Percentiles rank a stretch among this genome's conserved stretches.
Evolutionary conservation across 2,797 vertebrate genomes (phyloP).

Genomic region (Discoglossus pictus): DNA sequence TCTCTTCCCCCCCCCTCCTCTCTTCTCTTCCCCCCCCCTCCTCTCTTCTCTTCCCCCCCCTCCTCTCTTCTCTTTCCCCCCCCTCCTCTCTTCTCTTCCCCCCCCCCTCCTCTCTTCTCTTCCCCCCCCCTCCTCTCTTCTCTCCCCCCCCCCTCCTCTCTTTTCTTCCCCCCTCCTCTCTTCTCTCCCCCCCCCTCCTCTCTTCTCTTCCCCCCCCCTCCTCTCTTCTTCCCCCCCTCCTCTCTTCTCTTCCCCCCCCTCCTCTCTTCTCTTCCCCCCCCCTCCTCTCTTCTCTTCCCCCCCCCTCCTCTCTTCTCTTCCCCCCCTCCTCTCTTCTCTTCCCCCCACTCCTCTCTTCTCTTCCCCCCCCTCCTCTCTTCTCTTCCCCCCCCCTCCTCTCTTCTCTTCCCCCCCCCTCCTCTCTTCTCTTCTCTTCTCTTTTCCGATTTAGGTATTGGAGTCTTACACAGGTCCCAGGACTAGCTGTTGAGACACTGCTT

Average conservation of each 20-base stretch:
- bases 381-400: too few relatives aligned
- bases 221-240: constrained; percentile 34
- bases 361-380: neutral
- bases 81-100: too few relatives aligned
- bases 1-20: too few relatives aligned
- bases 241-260: constrained; percentile 1
- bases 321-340: neutral
- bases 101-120: too few relatives aligned
- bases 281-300: constrained; percentile 51
- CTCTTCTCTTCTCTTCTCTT: too few relatives aligned
- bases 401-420: too few relatives aligned
- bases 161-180: constrained; percentile 50
- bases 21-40: too few relatives aligned
- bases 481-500: too few relatives aligned
- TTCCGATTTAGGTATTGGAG: too few relatives aligned
- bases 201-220: constrained; percentile 54
- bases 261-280: constrained; percentile 33
- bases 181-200: constrained; percentile 55
- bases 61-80: too few relatives aligned
- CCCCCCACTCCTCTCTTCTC: neutral
- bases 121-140: neutral
- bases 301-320: constrained; percentile 36
- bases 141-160: constrained; percentile 55
- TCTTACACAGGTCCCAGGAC: too few relatives aligned
- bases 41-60: too few relatives aligned